A percentile compares a stretch with the other conserved stretches of the same genome.
Evolutionary conservation across 2,888 invertebrate species (phyloP).

Genomic region (Acanthopleura granulata): DNA sequence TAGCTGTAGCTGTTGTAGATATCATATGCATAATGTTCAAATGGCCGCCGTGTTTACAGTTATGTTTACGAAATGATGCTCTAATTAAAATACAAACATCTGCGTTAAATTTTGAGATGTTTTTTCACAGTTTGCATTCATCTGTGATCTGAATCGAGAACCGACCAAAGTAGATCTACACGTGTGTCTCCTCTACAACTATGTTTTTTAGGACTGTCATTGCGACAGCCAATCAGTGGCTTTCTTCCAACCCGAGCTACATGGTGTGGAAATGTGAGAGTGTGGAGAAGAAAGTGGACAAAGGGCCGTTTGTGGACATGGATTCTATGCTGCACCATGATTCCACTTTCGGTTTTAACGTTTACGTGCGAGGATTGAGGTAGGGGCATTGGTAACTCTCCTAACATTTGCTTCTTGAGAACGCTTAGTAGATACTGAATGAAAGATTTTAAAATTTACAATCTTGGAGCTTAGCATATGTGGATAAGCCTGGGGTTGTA

Average conservation of each 20-base stretch:
- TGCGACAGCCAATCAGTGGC: constrained; percentile 56
- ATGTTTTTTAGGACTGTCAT: constrained; percentile 43
- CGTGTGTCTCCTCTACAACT: no score
- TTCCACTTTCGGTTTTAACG: constrained; percentile 47
- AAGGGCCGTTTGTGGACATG: constrained; percentile 33
- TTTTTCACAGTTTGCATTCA: neutral
- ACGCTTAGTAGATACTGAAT: no score
- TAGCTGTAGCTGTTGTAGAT: no score
- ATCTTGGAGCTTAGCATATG: no score
- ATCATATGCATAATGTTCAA: no score
- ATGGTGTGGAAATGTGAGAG: constrained; percentile 54
- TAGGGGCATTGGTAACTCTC: constrained; percentile 27
- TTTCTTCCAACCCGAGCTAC: constrained; percentile 44
- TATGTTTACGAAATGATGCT: no score
- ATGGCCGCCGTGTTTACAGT: no score
- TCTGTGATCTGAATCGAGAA: no score
- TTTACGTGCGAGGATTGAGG: constrained; percentile 54
- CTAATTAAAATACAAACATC: neutral
- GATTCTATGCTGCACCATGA: constrained; percentile 45
- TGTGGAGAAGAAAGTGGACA: constrained; percentile 41
- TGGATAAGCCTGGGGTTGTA: no score
- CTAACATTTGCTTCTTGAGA: no score
- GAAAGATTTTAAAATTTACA: no score
- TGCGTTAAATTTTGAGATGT: neutral
- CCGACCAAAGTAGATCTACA: no score